Evolutionary conservation across 2,888 invertebrate genomes (phyloP).

Genomic region (Ditula angustiorana): DNA sequence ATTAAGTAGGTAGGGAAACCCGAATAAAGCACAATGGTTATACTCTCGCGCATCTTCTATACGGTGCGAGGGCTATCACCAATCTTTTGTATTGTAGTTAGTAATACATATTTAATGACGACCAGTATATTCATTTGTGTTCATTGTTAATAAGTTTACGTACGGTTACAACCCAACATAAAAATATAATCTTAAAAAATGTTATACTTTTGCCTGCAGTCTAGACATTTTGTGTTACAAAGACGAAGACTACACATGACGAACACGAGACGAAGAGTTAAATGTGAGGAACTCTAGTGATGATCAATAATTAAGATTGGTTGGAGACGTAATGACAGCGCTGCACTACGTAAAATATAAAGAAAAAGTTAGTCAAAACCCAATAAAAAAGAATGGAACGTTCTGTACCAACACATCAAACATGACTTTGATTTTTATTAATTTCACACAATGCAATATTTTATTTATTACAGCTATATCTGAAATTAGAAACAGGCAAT

Average conservation of each 20-base stretch:
- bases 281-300: background rate
- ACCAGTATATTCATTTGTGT: constrained; percentile 41
- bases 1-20: constrained; percentile 39
- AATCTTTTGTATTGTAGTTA: constrained; percentile 28
- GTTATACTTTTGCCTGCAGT: no score
- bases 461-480: constrained; percentile 16
- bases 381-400: background rate
- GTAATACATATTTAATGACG: constrained; percentile 39
- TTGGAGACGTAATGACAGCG: background rate
- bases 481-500: constrained; percentile 40
- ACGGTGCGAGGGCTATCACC: constrained; percentile 20
- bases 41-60: background rate
- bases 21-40: constrained; percentile 28
- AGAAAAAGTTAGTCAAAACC: background rate
- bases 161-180: constrained; percentile 46
- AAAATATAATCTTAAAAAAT: constrained; percentile 41
- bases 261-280: background rate
- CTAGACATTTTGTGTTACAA: no score
- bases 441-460: constrained; percentile 23
- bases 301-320: background rate
- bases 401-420: background rate
- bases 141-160: constrained; percentile 44
- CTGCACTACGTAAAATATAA: background rate
- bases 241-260: no score
- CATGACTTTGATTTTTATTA: constrained; percentile 12